Percentiles rank a stretch among this genome's conserved stretches.
phyloP scores from a whole-genome alignment of 2,113 vertebrate species.

The Gadus chalcogrammus region DNA sequence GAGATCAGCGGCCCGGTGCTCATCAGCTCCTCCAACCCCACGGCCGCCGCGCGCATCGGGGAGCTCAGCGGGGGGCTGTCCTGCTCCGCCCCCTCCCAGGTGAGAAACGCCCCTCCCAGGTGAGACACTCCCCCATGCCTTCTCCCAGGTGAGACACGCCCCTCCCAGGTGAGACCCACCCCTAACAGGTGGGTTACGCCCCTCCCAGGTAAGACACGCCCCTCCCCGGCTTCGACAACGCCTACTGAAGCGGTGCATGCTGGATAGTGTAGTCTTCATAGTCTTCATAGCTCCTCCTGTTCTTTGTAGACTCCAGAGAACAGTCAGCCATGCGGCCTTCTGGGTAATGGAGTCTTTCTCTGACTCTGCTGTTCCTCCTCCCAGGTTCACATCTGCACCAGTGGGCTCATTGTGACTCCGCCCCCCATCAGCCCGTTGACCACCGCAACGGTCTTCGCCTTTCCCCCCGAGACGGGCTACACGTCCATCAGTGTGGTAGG shows the following conservation, averaged over 20 bases:
- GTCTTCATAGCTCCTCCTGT: too few species aligned
- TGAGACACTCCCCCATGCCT: too few species aligned
- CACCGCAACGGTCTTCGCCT: conserved; percentile 89
- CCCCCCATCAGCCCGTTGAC: conserved; percentile 96
- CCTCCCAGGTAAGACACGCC: background rate
- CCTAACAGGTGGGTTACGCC: background rate
- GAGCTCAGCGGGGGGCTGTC: conserved; percentile 90
- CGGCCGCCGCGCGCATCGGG: conserved; percentile 90
- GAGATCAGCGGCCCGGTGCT: conserved; percentile 98
- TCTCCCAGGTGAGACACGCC: conserved; percentile 40
- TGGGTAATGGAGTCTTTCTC: too few species aligned
- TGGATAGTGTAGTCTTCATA: too few species aligned
- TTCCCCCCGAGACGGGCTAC: conserved; percentile 87
- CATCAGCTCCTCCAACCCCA: conserved; percentile 97
- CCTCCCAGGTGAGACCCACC: conserved; percentile 84
- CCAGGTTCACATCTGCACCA: conserved; percentile 96
- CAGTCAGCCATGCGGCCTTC: too few species aligned
- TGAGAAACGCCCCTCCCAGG: conserved; percentile 45
- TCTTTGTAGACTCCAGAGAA: too few species aligned
- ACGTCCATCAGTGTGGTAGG: conserved; percentile 77
- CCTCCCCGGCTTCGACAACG: too few species aligned
- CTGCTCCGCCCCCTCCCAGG: conserved; percentile 97
- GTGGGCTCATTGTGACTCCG: conserved; percentile 93
- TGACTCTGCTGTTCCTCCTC: too few species aligned
- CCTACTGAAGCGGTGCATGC: too few species aligned